phyloP scores from a whole-genome alignment of 1,140 invertebrate species.

The Oedothorax gibbosus region DNA sequence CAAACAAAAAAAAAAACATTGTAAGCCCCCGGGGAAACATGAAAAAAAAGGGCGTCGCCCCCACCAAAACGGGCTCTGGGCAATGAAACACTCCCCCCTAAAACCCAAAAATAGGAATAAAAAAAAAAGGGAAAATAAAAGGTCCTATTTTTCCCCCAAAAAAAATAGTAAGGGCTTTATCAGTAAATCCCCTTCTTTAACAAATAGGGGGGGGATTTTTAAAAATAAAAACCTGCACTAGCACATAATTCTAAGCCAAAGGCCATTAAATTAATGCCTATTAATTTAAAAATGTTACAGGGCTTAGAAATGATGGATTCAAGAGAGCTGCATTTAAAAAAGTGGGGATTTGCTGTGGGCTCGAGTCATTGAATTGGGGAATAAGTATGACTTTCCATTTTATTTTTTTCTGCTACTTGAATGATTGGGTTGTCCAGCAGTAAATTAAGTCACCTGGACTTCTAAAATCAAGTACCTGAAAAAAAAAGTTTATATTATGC shows the following conservation, averaged over 20 bases:
- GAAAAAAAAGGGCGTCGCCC: conserved; percentile 70
- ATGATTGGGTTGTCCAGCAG: conserved; percentile 22
- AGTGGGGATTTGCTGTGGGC: background rate
- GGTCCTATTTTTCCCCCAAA: conserved; percentile 64
- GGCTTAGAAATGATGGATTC: conserved; percentile 18
- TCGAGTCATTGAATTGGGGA: conserved; percentile 9
- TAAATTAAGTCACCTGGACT: conserved; percentile 7
- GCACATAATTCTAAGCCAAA: conserved; percentile 71
- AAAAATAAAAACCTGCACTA: conserved; percentile 71
- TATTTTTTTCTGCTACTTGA: background rate
- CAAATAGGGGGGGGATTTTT: conserved; percentile 72
- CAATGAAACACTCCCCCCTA: conserved; percentile 69
- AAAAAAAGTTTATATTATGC: background rate
- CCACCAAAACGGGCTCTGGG: conserved; percentile 68
- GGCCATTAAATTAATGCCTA: conserved; percentile 69
- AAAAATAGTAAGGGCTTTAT: conserved; percentile 68
- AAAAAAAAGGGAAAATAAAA: conserved; percentile 69
- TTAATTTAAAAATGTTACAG: conserved; percentile 52
- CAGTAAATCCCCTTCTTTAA: conserved; percentile 71
- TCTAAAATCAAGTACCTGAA: conserved; percentile 1
- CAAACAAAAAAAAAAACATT: conserved; percentile 67
- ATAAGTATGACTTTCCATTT: conserved; percentile 34
- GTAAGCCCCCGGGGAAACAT: conserved; percentile 69
- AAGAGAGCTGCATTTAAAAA: background rate
- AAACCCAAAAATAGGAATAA: conserved; percentile 71